Evolutionary conservation across 1,140 invertebrate genomes (phyloP), one percentile per base, ranked within the genome.

Genomic region (Euwallacea fornicatus): DNA sequence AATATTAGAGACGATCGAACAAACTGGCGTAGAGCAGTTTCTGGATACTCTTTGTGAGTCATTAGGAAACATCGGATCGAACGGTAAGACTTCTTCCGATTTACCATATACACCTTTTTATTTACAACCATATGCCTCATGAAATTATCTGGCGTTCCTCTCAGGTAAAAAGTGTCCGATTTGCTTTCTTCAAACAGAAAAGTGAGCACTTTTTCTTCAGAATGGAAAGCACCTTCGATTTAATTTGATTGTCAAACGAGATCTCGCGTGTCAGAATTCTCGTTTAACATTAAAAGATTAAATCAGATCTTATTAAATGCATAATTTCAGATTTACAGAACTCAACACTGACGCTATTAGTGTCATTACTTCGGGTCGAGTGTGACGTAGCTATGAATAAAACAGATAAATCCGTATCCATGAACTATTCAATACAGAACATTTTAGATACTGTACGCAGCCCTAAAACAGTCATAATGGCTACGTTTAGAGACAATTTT

Each of bases 31-130:
- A 42, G 75, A 81, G 72, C 21, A 55, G 4, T 79, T 84, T 68
- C 62, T 85, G 7, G 73, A 75, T 60, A 79, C 82, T 0, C 74
- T 85, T 9, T 83, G 78, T 59, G 71, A 80, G 53, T 80, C 83
- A 9, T 81, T 85, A 44, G 64, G 63, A 16, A 69, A 21, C 50
- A 15, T 69, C 53, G 69, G 69, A 46, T 74, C 66, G 11, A 66
- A 65, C 46, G 76, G 75, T 78, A 74, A 63, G 21, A 4, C 4
- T 33, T 33, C 21, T 4, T 4, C 21, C 21, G 21, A 4, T 33
- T 33, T 33, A 33, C 4, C 21, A 33, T 2, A 4, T 2, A 33
- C 21, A 33, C 21, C 4, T 33, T 33, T 33, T 33, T 33, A 33
- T 33, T 33, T 33, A 33, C 21, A 33, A 33, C 21, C 21, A 33